Percentiles rank a stretch among this genome's conserved stretches.
These are phyloP conservation scores for Kryphioiulus occultus DNA, from an alignment of 2,888 invertebrate species.

Conservation along the genomic window DNA sequence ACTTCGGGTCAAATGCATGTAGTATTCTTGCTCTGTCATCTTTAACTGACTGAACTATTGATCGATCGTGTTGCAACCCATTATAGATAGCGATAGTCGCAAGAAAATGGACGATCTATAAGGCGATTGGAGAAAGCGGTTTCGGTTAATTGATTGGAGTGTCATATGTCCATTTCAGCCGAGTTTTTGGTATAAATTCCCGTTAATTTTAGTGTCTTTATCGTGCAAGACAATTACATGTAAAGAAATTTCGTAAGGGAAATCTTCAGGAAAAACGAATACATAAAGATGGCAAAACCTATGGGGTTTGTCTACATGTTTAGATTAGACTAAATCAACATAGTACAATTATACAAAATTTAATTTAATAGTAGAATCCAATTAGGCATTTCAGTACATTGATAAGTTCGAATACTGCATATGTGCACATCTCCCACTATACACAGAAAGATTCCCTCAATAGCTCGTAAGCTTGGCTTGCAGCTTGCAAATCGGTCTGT, in stretches of 20 bases:
- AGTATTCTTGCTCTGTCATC: neutral
- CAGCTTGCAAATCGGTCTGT: too few species aligned
- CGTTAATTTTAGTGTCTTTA: neutral
- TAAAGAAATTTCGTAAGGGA: neutral
- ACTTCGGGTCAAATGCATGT: neutral
- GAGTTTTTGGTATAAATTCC: neutral
- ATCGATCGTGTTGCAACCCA: neutral
- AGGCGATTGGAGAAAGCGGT: conserved; percentile 1
- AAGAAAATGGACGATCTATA: neutral
- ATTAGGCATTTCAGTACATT: too few species aligned
- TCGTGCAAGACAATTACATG: neutral
- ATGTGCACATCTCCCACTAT: too few species aligned
- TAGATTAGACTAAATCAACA: too few species aligned
- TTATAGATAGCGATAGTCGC: neutral
- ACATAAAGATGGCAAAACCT: too few species aligned
- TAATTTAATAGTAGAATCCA: too few species aligned
- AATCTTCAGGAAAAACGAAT: neutral
- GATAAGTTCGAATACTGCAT: too few species aligned
- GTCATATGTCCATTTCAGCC: neutral
- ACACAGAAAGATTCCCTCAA: too few species aligned
- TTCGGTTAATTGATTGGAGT: conserved; percentile 6
- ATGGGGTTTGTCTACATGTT: too few species aligned
- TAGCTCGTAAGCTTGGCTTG: too few species aligned
- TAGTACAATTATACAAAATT: too few species aligned
- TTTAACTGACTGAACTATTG: conserved; percentile 13